phyloP scores from a whole-genome alignment of 2,797 vertebrate species.

The Leptodactylus fallax region DNA sequence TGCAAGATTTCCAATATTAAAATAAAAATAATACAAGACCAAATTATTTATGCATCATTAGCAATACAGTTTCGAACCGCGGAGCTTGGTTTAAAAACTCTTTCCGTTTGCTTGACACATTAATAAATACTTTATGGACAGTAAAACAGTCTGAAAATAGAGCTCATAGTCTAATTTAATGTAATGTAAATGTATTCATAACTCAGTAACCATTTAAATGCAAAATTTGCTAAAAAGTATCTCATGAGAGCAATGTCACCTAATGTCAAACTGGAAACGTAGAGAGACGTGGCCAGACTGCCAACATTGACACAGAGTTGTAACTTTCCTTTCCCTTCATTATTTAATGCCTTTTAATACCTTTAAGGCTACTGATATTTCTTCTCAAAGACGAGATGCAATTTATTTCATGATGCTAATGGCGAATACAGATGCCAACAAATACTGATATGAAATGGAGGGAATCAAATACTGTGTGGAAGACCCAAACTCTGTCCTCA shows the following conservation, averaged over 20 bases:
- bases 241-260: background rate
- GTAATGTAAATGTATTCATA: conserved; percentile 22
- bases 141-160: conserved; percentile 42
- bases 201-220: conserved; percentile 22
- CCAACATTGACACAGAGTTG: background rate
- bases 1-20: conserved; percentile 61
- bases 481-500: conserved; percentile 54
- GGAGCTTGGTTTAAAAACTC: conserved; percentile 41
- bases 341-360: conserved; percentile 49
- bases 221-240: conserved; percentile 17
- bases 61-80: conserved; percentile 52
- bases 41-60: conserved; percentile 54
- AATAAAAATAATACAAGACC: conserved; percentile 63
- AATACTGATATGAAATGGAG: conserved; percentile 61
- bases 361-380: conserved; percentile 19
- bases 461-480: conserved; percentile 53
- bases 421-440: conserved; percentile 51
- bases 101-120: conserved; percentile 32
- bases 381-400: conserved; percentile 5
- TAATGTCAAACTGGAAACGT: background rate
- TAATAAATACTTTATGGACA: conserved; percentile 62
- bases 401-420: conserved; percentile 28
- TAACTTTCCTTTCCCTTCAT: background rate
- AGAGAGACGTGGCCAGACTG: background rate
- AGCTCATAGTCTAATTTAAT: conserved; percentile 9